These are phyloP conservation scores for Andrena marginata DNA, from an alignment of 2,888 invertebrate genomes.

Conservation along the genomic window DNA sequence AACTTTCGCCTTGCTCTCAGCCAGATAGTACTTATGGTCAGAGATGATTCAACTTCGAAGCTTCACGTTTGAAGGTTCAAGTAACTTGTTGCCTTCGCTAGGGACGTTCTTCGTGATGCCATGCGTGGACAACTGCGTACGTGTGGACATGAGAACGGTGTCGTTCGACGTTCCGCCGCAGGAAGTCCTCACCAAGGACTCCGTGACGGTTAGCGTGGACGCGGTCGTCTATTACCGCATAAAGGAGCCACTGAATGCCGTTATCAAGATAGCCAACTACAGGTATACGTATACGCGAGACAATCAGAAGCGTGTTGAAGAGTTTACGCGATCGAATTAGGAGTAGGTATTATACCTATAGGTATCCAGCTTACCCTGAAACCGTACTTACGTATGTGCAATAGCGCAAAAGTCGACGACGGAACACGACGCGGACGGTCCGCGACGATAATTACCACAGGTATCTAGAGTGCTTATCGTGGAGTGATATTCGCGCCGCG, in stretches of 20 bases:
- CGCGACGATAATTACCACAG: too few relatives aligned
- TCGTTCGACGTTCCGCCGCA: constrained; percentile 99
- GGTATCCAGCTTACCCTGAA: too few relatives aligned
- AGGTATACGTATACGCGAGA: constrained; percentile 85
- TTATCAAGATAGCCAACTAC: constrained; percentile 91
- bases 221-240: constrained; percentile 95
- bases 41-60: too few relatives aligned
- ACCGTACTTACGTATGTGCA: too few relatives aligned
- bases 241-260: constrained; percentile 91
- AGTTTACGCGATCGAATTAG: too few relatives aligned
- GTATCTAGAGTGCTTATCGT: too few relatives aligned
- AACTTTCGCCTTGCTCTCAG: background rate
- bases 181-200: constrained; percentile 97
- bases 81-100: constrained; percentile 27
- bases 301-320: too few relatives aligned
- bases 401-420: too few relatives aligned
- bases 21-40: background rate
- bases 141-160: constrained; percentile 96
- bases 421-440: too few relatives aligned
- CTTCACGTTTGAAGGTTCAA: background rate
- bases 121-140: constrained; percentile 96
- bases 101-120: constrained; percentile 97
- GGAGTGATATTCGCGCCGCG: too few relatives aligned
- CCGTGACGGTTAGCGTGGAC: constrained; percentile 97
- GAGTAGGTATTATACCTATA: too few relatives aligned